Conservation (phyloP, 2,113 vertebrate genomes). For the Tichodroma muraria region DNA sequence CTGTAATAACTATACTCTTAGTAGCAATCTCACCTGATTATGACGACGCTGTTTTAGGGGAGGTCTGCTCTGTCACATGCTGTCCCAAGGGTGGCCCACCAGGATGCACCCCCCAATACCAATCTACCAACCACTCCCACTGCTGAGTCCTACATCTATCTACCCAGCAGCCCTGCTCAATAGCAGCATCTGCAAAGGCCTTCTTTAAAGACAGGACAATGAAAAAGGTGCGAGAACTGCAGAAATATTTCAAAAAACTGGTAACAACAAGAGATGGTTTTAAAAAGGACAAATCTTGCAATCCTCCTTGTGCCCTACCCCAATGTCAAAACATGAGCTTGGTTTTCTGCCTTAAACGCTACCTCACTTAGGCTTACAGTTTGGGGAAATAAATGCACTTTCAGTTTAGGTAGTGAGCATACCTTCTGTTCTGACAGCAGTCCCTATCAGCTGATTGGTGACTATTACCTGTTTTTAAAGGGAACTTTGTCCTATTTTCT, state of each 20-base stretch:
- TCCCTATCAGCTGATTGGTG: background rate
- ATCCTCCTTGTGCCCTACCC: background rate
- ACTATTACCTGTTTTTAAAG: background rate
- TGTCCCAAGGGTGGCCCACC: background rate
- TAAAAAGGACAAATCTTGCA: background rate
- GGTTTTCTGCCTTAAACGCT: background rate
- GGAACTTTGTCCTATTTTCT: background rate
- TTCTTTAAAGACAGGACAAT: background rate
- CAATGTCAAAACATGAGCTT: background rate
- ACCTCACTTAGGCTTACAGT: background rate
- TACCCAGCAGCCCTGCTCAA: background rate
- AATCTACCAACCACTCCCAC: background rate
- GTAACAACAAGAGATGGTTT: background rate
- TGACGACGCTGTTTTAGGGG: background rate
- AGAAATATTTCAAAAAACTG: background rate
- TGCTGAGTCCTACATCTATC: no score
- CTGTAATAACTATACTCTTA: background rate
- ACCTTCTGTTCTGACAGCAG: background rate
- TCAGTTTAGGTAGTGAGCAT: background rate
- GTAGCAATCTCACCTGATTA: background rate
- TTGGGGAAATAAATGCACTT: background rate
- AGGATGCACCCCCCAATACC: background rate
- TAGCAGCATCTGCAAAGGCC: background rate
- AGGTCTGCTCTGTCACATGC: background rate
- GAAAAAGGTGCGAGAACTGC: background rate